Conservation (phyloP, 2,888 invertebrate genomes). For the Rotaria sp. region DNA sequence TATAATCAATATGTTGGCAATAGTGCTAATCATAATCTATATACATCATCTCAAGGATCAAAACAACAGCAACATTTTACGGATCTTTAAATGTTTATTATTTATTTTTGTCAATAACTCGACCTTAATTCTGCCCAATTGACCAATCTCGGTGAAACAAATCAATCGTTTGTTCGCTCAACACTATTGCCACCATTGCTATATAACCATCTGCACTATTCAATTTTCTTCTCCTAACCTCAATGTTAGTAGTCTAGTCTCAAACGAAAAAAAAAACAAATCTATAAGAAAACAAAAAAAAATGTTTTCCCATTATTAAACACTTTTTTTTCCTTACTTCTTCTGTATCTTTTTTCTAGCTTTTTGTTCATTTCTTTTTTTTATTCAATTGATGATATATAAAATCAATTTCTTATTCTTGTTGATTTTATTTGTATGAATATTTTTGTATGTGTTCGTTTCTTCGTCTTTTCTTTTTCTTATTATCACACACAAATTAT, state of each 20-base stretch:
- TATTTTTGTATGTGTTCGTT: not conserved
- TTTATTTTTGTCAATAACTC: not conserved
- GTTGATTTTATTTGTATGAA: not conserved
- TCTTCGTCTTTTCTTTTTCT: not conserved
- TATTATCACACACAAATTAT: not conserved
- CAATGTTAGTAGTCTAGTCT: not conserved
- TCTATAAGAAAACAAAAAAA: not conserved
- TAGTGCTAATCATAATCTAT: not conserved
- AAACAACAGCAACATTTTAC: not conserved
- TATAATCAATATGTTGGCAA: not conserved
- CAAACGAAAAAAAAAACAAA: not conserved
- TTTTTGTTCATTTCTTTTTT: not conserved
- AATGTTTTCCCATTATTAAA: not conserved
- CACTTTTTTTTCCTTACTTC: not conserved
- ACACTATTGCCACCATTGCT: not conserved
- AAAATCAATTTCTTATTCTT: not conserved
- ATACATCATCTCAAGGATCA: not conserved
- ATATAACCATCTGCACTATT: not conserved
- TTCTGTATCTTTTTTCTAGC: not conserved
- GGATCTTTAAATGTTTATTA: not conserved
- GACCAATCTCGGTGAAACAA: constrained; percentile 19
- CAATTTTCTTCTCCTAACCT: not conserved
- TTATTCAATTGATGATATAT: not conserved
- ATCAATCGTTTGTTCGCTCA: constrained; percentile 3
- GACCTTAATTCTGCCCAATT: not conserved